Base-by-base conservation (phyloP, 2,888 invertebrate genomes). In the Drosophila antonietae region DNA sequence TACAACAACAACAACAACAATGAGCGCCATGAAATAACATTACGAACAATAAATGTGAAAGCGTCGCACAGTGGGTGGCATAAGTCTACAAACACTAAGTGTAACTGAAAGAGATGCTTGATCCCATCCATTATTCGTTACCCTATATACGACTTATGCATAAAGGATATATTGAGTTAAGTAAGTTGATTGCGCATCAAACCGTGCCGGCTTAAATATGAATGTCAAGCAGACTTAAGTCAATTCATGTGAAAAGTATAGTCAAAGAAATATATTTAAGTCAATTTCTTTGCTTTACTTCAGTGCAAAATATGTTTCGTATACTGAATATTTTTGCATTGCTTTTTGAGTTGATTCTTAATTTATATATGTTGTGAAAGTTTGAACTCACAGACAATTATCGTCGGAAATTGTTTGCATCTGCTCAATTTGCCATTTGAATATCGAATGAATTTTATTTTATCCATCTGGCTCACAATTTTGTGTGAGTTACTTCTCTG, bases 1-100 rank as follows among this genome's bases (percentile, higher is more conserved):
- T 8, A 8, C 47, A 59, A 52, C 59, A 47, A 75, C 66, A 62
- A 63, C 68, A 61, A 74, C 65, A 58, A 46, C 51, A 67, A 68
- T 56, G 57, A 49, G 35, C 61, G 49, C 81, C 75, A 74, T 57
- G 66, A 83, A 81, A 87, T 79, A 81, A 70, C 73, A 85, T 80
- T 78, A 69, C 68, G 49, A 68, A 70, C 80, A 86, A 83, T 70
- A 78, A 83, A 63, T 62, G 56, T 46, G 62, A 51, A 55, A 56
- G 41, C 33, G 47, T 53, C 31, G 53, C 65, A 58, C 75, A 73
- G 64, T 68, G 69, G 49, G 47, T 51, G 57, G 33, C 68, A 62
- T 55, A 53, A 68, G 68, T 70, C 23, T 31, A 28, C 56, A 56
- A 31, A 31, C 41, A 41, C 7, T 8, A 37, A 53, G 9, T 39